phyloP scores from a whole-genome alignment of 2,888 invertebrate species.

The Desoria tigrina region DNA sequence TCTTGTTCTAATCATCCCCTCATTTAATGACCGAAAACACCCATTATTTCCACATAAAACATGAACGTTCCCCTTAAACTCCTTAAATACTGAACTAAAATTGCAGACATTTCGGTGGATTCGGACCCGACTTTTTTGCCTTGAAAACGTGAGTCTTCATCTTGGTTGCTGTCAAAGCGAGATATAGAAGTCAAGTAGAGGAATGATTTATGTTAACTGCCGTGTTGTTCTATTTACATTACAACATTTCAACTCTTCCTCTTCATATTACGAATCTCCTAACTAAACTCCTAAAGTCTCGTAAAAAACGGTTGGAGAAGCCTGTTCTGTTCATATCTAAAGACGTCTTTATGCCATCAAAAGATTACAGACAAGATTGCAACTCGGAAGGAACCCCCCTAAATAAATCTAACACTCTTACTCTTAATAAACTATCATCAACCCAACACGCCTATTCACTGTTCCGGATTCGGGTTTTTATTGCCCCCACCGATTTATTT shows the following conservation, averaged over 20 bases:
- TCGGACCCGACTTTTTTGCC: neutral
- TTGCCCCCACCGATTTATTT: too few relatives aligned
- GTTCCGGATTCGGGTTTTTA: too few relatives aligned
- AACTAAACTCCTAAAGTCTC: too few relatives aligned
- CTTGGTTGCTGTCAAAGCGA: neutral
- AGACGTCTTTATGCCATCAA: neutral
- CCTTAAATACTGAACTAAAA: neutral
- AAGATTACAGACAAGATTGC: neutral
- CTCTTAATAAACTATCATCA: too few relatives aligned
- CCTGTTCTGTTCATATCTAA: too few relatives aligned
- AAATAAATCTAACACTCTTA: too few relatives aligned
- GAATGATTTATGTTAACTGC: slow-evolving; percentile 20
- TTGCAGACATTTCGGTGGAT: slow-evolving; percentile 14
- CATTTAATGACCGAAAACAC: too few relatives aligned
- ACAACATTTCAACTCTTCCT: neutral
- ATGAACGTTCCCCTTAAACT: neutral
- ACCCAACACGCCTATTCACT: too few relatives aligned
- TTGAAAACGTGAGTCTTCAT: neutral
- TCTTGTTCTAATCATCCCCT: too few relatives aligned
- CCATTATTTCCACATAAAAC: too few relatives aligned
- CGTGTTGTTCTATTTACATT: slow-evolving; percentile 13
- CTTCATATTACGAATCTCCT: too few relatives aligned
- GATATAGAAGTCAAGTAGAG: slow-evolving; percentile 11
- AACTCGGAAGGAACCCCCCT: neutral
- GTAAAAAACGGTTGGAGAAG: too few relatives aligned